phyloP scores from a whole-genome alignment of 2,888 invertebrate species.

The Prosapia bicincta region DNA sequence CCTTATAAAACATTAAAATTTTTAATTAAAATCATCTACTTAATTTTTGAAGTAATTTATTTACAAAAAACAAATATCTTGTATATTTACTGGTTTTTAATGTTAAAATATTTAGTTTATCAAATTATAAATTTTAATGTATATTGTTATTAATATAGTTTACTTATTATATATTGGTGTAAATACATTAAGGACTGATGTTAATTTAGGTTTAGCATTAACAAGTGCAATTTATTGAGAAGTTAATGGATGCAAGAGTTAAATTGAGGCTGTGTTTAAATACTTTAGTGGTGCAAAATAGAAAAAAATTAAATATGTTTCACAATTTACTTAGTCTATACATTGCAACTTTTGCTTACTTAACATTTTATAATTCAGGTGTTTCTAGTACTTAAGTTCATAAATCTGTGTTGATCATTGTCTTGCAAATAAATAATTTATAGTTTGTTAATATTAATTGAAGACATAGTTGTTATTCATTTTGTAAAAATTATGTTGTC shows the following conservation, averaged over 20 bases:
- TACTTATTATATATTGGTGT: background rate
- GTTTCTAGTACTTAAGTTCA: background rate
- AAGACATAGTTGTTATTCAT: background rate
- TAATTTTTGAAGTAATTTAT: no score
- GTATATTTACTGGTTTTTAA: no score
- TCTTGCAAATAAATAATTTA: background rate
- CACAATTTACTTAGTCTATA: background rate
- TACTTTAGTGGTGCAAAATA: background rate
- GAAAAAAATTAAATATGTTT: background rate
- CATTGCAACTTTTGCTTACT: background rate
- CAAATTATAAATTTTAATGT: no score
- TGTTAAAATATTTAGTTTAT: no score
- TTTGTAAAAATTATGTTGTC: background rate
- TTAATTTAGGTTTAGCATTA: constrained; percentile 2
- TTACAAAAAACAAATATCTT: no score
- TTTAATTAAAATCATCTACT: no score
- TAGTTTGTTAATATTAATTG: background rate
- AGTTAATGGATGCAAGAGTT: background rate
- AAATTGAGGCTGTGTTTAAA: background rate
- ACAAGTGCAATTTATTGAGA: background rate
- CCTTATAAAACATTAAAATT: no score
- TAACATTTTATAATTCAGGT: background rate
- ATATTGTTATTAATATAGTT: background rate
- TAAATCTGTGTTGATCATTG: background rate
- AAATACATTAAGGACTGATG: background rate